Conservation (phyloP, 2,797 vertebrate genomes). For the Vespertilio murinus region DNA sequence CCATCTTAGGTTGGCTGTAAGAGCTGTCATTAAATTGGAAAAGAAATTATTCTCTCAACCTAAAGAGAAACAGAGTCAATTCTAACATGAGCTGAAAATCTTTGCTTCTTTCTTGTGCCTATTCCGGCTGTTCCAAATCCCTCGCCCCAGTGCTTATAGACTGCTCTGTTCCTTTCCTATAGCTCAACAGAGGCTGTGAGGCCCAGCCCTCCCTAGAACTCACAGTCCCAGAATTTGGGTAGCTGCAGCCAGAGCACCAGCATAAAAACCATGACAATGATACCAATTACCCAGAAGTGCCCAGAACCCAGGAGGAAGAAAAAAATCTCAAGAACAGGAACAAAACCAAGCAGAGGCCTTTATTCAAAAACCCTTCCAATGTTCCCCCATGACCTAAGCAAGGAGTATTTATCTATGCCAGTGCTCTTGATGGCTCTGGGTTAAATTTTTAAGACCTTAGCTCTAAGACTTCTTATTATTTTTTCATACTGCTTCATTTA, state of each 20-base stretch:
- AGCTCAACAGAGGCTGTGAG: background rate
- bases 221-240: background rate
- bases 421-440: background rate
- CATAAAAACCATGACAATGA: background rate
- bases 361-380: background rate
- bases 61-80: background rate
- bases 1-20: background rate
- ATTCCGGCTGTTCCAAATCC: background rate
- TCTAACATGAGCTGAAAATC: background rate
- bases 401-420: background rate
- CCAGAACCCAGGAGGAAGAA: background rate
- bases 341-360: background rate
- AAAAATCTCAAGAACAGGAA: background rate
- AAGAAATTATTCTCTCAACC: background rate
- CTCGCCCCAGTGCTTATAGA: background rate
- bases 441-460: slow-evolving; percentile 6
- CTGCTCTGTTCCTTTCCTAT: background rate
- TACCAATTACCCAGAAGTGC: background rate
- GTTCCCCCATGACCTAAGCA: background rate
- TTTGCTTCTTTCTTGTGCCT: background rate
- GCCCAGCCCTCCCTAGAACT: background rate
- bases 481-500: slow-evolving; percentile 33
- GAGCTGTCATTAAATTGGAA: background rate
- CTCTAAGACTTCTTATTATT: background rate
- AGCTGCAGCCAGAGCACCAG: background rate